Conservation (phyloP, 1,140 invertebrate genomes). For the Thaumatotibia leucotreta region DNA sequence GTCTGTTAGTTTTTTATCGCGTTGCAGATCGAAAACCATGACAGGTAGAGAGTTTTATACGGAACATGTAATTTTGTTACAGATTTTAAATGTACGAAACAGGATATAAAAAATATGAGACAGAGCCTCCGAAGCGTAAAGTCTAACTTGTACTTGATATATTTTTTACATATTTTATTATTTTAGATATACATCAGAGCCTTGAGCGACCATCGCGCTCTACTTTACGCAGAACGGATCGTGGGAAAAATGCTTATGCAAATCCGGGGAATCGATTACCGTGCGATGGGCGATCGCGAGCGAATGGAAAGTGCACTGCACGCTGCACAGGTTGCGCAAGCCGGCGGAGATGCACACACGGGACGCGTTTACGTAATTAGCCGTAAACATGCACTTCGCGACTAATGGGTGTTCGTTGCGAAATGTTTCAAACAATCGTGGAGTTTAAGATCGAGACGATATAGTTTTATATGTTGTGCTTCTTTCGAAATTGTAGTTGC, state of each 20-base stretch:
- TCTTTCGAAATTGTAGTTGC: neutral
- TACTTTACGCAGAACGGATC: slow-evolving; percentile 51
- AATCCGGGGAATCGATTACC: slow-evolving; percentile 66
- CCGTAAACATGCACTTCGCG: slow-evolving; percentile 1
- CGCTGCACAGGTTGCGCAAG: slow-evolving; percentile 56
- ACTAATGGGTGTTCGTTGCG: neutral
- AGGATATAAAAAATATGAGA: too few relatives aligned
- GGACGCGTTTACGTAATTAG: slow-evolving; percentile 13
- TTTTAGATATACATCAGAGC: slow-evolving; percentile 16
- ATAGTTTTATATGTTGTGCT: neutral
- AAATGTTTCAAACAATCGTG: neutral
- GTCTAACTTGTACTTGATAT: too few relatives aligned
- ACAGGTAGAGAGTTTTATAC: too few relatives aligned
- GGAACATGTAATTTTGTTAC: too few relatives aligned
- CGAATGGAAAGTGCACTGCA: slow-evolving; percentile 64
- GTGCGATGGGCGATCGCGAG: slow-evolving; percentile 42
- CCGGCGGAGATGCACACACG: slow-evolving; percentile 5
- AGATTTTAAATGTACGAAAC: too few relatives aligned
- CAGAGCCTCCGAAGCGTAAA: too few relatives aligned
- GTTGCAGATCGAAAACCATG: too few relatives aligned
- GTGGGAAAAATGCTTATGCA: slow-evolving; percentile 65
- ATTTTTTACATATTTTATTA: neutral
- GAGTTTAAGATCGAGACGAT: neutral
- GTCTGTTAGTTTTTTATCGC: too few relatives aligned
- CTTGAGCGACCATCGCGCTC: slow-evolving; percentile 37